Evolutionary conservation across 1,140 invertebrate species (phyloP).

Genomic region (Tetragnatha versicolor): DNA sequence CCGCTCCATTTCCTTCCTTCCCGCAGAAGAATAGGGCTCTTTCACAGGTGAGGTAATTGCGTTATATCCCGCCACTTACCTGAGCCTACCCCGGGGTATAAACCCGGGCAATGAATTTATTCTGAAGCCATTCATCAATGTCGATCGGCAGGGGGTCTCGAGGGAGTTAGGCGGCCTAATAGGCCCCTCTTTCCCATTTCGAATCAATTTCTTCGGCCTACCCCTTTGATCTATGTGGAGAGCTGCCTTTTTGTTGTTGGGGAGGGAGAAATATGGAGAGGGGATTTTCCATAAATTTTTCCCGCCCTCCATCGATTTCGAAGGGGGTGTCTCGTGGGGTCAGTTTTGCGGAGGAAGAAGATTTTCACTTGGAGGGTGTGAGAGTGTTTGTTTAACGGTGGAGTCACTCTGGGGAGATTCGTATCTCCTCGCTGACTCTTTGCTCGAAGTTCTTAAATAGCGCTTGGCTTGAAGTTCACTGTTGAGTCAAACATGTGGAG

Average conservation of each 20-base stretch:
- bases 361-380: background rate
- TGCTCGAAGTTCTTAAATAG: no score
- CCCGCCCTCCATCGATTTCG: background rate
- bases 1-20: background rate
- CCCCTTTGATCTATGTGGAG: constrained; percentile 17
- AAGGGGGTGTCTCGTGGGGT: background rate
- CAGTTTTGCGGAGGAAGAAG: background rate
- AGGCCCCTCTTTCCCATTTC: constrained; percentile 12
- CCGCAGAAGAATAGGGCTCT: background rate
- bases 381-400: background rate
- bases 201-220: constrained; percentile 20
- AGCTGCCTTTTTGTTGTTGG: no score
- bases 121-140: constrained; percentile 21
- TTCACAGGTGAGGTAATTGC: constrained; percentile 16
- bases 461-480: no score
- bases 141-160: constrained; percentile 9
- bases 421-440: no score
- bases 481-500: no score
- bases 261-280: background rate
- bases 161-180: constrained; percentile 10
- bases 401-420: background rate
- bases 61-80: constrained; percentile 29
- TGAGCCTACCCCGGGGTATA: background rate
- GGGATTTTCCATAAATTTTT: constrained; percentile 4
- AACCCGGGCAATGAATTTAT: constrained; percentile 7